Evolutionary conservation across 64 coral and sea anemone species (phyloP), one percentile per base, ranked within the genome.

Genomic region (Anthopleura sola): DNA sequence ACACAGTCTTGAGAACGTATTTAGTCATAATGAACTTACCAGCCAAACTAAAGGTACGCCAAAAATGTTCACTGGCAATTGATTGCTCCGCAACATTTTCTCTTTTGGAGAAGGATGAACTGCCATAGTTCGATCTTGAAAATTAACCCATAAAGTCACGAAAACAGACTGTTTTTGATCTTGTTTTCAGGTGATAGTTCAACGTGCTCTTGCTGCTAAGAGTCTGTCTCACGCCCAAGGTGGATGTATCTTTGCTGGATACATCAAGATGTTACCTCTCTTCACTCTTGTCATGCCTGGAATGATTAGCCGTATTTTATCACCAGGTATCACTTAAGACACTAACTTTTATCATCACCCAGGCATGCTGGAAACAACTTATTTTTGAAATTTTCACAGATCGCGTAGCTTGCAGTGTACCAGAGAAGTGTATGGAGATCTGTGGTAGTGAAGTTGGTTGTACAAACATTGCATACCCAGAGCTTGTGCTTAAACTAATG

Each of bases 241-340:
- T 47, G 97, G 55, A 15, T 95, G 93, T 78, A 57, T 99, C 16
- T 34, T 99, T 32, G 97, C 97, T 75, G 90, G 93, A 18, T 99
- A 99, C 75, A 95, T 99, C 62, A 99, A 83, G 82, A 83, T 83
- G 3, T 21, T 83, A 23, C 82, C 82, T 55, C 50, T 99, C 18
- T 99, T 99, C 20, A 90, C 90, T 17, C 87, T 99, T 36, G 97
- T 99, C 21, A 95, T 99, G 93, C 97, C 97, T 37, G 97, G 97
- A 37, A 99, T 99, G 97, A 95, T 99, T 71, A 99, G 97, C 75
- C 80, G 97, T 46, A 86, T 99, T n/a, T 74, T 99, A 28, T 99
- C 93, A 29, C 93, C 97, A 95, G 97, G 97, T 99, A 90, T 51
- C 7, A 53, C 50, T 53, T 6, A 53, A 37, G 24, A 0, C 40